phyloP scores from a whole-genome alignment of 2,113 vertebrate genomes.

The Callipepla californica region DNA sequence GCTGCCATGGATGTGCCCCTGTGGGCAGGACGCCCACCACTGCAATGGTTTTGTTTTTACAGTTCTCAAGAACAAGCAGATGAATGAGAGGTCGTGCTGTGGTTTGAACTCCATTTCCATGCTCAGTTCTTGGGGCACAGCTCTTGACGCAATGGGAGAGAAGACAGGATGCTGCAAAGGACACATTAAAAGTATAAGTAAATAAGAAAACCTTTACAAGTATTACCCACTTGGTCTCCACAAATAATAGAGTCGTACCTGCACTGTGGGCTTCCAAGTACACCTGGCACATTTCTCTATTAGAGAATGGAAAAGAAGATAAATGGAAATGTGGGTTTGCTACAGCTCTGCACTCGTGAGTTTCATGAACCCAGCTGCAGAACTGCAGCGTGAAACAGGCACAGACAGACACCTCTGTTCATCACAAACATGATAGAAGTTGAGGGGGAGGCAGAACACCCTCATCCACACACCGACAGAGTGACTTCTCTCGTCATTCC shows the following conservation, averaged over 20 bases:
- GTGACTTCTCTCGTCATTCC: not conserved
- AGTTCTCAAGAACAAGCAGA: not conserved
- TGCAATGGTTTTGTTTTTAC: not conserved
- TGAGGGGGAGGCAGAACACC: rapidly evolving
- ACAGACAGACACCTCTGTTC: not conserved
- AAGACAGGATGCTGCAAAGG: not conserved
- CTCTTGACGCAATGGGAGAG: rapidly evolving
- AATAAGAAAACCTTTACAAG: too few relatives aligned
- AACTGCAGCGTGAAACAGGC: not conserved
- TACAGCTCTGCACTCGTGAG: rapidly evolving
- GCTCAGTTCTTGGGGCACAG: not conserved
- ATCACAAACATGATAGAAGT: not conserved
- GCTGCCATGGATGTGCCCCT: too few relatives aligned
- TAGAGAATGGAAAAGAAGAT: not conserved
- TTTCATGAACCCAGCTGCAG: too few relatives aligned
- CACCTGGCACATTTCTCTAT: not conserved
- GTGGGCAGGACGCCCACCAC: too few relatives aligned
- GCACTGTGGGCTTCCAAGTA: not conserved
- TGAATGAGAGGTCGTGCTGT: rapidly evolving
- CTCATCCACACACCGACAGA: not conserved
- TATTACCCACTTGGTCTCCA: too few relatives aligned
- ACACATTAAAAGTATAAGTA: not conserved
- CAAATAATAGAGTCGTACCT: rapidly evolving
- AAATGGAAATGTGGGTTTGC: not conserved
- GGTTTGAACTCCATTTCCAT: not conserved